Percentiles rank a stretch among this genome's conserved stretches.
Conservation (phyloP, 2,888 invertebrate genomes). For the Acleris cristana region DNA sequence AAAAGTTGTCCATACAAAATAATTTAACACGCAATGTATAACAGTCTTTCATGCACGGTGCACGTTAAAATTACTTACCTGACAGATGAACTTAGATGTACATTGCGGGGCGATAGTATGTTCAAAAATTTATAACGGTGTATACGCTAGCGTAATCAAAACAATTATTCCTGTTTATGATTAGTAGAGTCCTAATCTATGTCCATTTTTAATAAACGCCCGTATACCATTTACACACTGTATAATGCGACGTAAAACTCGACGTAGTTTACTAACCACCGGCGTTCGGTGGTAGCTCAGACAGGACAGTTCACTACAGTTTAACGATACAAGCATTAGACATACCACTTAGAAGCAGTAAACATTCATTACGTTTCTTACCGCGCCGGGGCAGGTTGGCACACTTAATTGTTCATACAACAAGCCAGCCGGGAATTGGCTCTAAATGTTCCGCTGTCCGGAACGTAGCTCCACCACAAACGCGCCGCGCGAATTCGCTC, state of each 20-base stretch:
- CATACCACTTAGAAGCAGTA: conserved; percentile 67
- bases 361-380: conserved; percentile 77
- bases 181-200: no score
- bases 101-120: no score
- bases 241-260: conserved; percentile 15
- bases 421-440: conserved; percentile 79
- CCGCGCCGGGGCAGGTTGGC: conserved; percentile 69
- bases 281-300: conserved; percentile 25
- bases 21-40: no score
- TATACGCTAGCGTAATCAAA: no score
- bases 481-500: conserved; percentile 63
- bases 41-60: no score
- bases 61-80: no score
- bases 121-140: no score
- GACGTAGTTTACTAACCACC: conserved; percentile 15
- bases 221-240: no score
- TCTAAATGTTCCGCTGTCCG: conserved; percentile 77
- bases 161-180: no score
- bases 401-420: conserved; percentile 82
- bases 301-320: conserved; percentile 38
- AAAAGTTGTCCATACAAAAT: no score
- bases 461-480: conserved; percentile 72
- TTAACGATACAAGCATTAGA: conserved; percentile 54
- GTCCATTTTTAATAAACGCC: no score
- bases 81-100: no score